A percentile compares a stretch with the other conserved stretches of the same genome.
Conservation (phyloP, 1,140 invertebrate genomes). For the Chionoecetes opilio region DNA sequence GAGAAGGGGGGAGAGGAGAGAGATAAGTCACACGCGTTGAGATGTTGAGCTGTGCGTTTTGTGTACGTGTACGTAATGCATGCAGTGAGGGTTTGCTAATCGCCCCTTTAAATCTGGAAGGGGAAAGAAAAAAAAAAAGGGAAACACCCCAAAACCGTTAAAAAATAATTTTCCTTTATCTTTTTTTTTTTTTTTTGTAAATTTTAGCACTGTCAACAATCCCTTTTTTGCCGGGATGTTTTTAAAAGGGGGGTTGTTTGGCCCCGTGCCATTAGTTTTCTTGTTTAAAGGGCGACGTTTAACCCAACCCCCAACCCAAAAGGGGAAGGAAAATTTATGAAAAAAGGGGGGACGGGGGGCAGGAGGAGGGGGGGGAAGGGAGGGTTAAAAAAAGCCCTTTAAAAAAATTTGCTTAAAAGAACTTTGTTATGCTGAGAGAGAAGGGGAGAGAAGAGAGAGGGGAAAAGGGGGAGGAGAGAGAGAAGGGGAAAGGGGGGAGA, state of each 20-base stretch:
- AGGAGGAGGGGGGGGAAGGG: not conserved
- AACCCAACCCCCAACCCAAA: not conserved
- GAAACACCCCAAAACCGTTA: not conserved
- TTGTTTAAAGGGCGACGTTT: slow-evolving; percentile 5
- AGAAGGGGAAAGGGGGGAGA: not conserved
- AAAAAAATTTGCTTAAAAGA: slow-evolving; percentile 1
- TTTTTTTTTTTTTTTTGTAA: not conserved
- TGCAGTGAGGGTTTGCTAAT: not conserved
- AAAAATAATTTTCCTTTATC: not conserved
- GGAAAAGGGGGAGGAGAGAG: not conserved
- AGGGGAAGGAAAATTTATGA: not conserved
- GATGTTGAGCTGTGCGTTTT: not conserved
- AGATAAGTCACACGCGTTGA: too few species aligned
- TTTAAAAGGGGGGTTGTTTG: not conserved
- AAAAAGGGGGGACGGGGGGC: not conserved
- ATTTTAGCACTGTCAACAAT: not conserved
- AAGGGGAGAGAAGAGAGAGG: not conserved
- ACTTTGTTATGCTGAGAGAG: slow-evolving; percentile 4
- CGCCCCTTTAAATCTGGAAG: not conserved
- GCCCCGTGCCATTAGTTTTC: not conserved
- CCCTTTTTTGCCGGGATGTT: not conserved
- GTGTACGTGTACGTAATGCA: not conserved
- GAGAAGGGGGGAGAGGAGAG: too few species aligned
- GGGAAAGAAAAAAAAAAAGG: not conserved
- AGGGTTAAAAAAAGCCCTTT: not conserved